Base-by-base conservation (phyloP, 2,113 vertebrate species). In the Coryphaenoides rupestris region DNA sequence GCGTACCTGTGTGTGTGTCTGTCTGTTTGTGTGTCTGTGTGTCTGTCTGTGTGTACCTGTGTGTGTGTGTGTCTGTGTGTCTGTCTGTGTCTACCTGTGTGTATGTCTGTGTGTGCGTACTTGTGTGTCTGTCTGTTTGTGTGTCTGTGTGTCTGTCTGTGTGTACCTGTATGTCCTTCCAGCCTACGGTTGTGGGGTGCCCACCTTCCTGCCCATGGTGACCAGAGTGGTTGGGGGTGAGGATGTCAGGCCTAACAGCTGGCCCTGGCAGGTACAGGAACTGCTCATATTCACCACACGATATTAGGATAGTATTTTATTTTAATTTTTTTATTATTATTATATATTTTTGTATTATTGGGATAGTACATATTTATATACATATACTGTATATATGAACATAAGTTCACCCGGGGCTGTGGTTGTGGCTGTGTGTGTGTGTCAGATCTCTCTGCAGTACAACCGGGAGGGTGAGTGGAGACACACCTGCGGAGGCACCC, bases 371-470 rank as follows among this genome's bases (percentile, higher is more conserved):
- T n/a, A n/a, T n/a, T n/a, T n/a, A n/a, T n/a, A n/a, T n/a, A n/a
- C 5, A 10, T 40, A 9, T 5, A 40, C 33, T 28, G 26, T n/a
- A n/a, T n/a, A n/a, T n/a, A n/a, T n/a, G n/a, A n/a, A n/a, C n/a
- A n/a, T n/a, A n/a, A n/a, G n/a, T n/a, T 40, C 33, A 40, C 33
- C 33, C n/a, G 2, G 33, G 33, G 33, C 33, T 21, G 19, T 57
- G 21, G 14, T 15, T 57, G 23, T n/a, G n/a, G n/a, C n/a, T n/a
- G n/a, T n/a, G n/a, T 55, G 54, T 23, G 1, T 56, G 12, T 7
- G 66, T 55, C 66, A 96, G 95, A 77, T 95, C 79, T 96, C 95
- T 0, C 90, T 98, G 68, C 95, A 98, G 85, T 95, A 93, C 79
- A 70, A 76, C 55, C 74, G 1, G 1, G 1, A 17, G 0, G 77